These are phyloP conservation scores for Opisthocomus hoazin DNA, from an alignment of 2,113 vertebrate species.

Conservation along the genomic window DNA sequence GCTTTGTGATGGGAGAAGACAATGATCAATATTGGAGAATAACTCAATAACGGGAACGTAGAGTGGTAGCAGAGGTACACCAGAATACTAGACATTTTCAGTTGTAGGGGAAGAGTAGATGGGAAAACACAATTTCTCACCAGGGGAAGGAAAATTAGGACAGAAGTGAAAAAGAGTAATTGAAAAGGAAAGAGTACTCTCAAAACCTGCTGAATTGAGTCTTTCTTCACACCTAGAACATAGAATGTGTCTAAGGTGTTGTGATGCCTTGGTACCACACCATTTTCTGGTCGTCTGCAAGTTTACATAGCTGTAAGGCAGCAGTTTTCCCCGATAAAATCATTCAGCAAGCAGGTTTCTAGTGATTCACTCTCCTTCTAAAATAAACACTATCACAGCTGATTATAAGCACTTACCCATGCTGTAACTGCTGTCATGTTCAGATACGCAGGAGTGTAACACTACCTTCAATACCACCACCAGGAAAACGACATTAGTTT, in stretches of 20 bases:
- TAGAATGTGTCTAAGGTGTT: not conserved
- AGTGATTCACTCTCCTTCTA: not conserved
- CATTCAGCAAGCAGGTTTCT: constrained; percentile 1
- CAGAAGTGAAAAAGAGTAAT: not conserved
- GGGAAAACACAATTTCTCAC: not conserved
- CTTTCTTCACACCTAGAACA: not conserved
- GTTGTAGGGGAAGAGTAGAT: not conserved
- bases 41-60: not conserved
- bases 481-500: constrained; percentile 11
- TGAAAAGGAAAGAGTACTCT: not conserved
- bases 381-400: constrained; percentile 34
- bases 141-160: not conserved
- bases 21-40: not conserved
- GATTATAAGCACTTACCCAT: constrained; percentile 25
- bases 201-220: not conserved
- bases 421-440: constrained; percentile 36
- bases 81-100: not conserved
- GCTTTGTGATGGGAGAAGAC: not conserved
- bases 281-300: not conserved
- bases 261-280: not conserved
- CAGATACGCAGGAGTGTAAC: constrained; percentile 10
- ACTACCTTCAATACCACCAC: constrained; percentile 3
- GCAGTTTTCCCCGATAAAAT: not conserved
- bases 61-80: not conserved
- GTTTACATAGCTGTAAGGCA: constrained; percentile 23